Percentiles rank a stretch among this genome's conserved stretches.
Evolutionary conservation across 2,797 vertebrate species (phyloP).

Genomic region (Tamandua tetradactyla): DNA sequence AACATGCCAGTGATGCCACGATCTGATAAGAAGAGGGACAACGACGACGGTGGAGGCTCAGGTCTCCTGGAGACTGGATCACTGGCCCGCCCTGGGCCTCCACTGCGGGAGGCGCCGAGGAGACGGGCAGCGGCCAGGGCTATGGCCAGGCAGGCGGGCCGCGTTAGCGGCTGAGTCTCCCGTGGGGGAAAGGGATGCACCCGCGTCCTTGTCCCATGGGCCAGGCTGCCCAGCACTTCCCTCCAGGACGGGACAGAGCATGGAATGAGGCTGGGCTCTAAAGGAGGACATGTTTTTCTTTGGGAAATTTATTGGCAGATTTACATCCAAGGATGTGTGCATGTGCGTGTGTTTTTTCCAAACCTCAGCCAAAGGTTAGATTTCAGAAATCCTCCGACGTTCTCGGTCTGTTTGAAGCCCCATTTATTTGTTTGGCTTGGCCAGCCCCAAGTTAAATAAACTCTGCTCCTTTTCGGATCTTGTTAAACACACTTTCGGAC

Average conservation of each 20-base stretch:
- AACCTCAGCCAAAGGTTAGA: constrained; percentile 53
- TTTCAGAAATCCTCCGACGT: constrained; percentile 51
- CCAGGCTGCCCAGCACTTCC: background rate
- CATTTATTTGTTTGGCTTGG: constrained; percentile 68
- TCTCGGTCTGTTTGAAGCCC: constrained; percentile 38
- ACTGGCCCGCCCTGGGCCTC: no score
- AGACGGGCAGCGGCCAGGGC: accelerated
- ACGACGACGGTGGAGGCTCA: accelerated
- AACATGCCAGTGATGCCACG: accelerated
- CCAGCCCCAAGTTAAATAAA: constrained; percentile 28
- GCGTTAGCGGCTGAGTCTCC: background rate
- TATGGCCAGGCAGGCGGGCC: background rate
- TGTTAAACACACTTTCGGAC: background rate
- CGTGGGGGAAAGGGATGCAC: background rate
- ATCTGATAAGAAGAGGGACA: background rate
- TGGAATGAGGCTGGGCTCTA: background rate
- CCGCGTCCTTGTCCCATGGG: accelerated
- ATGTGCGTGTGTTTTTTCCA: background rate
- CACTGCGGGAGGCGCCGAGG: background rate
- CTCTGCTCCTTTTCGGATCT: background rate
- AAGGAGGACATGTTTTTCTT: constrained; percentile 52
- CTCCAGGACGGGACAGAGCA: background rate
- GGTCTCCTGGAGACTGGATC: background rate
- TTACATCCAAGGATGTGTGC: constrained; percentile 28
- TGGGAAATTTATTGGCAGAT: constrained; percentile 60